Percentiles rank a stretch among this genome's conserved stretches.
Evolutionary conservation across 2,113 vertebrate genomes (phyloP).

Genomic region (Siniperca knerii): DNA sequence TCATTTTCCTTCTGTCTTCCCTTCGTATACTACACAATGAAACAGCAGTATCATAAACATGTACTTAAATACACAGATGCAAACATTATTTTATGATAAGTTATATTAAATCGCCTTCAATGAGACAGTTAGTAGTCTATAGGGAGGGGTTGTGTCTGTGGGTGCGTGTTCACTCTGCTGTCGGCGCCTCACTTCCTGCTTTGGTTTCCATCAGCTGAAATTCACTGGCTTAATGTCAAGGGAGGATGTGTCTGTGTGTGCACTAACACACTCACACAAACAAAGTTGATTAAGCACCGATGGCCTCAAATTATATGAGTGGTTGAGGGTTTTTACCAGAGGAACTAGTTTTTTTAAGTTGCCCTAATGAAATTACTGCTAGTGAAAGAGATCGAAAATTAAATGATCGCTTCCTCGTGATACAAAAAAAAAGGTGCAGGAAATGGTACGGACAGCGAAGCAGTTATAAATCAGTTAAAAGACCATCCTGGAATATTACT

Average conservation of each 20-base stretch:
- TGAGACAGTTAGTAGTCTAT: slow-evolving; percentile 10
- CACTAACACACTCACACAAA: neutral
- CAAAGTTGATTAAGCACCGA: slow-evolving; percentile 39
- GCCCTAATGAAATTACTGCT: slow-evolving; percentile 18
- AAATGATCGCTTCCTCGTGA: slow-evolving; percentile 44
- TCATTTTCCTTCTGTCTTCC: neutral
- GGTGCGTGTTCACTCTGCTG: slow-evolving; percentile 13
- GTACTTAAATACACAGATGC: neutral
- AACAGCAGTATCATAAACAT: neutral
- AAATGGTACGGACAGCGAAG: neutral
- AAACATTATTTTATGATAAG: neutral
- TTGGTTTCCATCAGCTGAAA: slow-evolving; percentile 60
- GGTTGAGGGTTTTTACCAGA: slow-evolving; percentile 35
- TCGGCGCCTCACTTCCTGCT: slow-evolving; percentile 55
- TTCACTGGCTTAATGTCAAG: slow-evolving; percentile 35
- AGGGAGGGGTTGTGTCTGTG: neutral
- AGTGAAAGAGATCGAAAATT: slow-evolving; percentile 13
- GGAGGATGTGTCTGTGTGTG: slow-evolving; percentile 24
- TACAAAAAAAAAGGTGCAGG: neutral
- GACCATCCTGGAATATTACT: neutral
- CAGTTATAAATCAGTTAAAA: slow-evolving; percentile 16
- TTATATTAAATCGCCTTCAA: slow-evolving; percentile 1
- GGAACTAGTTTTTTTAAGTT: neutral
- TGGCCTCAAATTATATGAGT: slow-evolving; percentile 32
- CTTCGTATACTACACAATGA: neutral